Percentiles rank a stretch among this genome's conserved stretches.
Evolutionary conservation across 2,113 vertebrate species (phyloP).

Genomic region (Pontoporia blainvillei): DNA sequence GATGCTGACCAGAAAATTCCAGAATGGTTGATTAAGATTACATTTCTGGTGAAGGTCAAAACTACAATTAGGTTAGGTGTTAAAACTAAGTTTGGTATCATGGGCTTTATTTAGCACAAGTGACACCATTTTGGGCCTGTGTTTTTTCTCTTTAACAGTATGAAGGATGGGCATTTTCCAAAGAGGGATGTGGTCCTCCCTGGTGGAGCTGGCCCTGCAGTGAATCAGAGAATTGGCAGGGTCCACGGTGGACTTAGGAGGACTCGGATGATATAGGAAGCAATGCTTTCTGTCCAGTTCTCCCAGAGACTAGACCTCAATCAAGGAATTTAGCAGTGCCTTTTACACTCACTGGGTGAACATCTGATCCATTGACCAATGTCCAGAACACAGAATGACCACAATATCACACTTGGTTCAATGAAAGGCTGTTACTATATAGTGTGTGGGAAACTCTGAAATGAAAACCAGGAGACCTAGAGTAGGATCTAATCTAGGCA

Average conservation of each 20-base stretch:
- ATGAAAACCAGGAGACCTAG: not conserved
- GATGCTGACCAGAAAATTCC: not conserved
- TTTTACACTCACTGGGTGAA: not conserved
- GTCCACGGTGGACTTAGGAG: not conserved
- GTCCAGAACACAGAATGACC: not conserved
- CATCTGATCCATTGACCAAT: not conserved
- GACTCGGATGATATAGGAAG: not conserved
- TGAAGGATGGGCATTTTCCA: not conserved
- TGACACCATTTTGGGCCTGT: not conserved
- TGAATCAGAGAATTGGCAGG: not conserved
- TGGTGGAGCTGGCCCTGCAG: not conserved
- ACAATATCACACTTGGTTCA: not conserved
- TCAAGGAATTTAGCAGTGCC: not conserved
- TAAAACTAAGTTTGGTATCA: not conserved
- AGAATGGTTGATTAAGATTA: not conserved
- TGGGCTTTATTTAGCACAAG: not conserved
- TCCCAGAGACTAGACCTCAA: not conserved
- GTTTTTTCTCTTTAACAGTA: not conserved
- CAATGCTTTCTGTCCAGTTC: not conserved
- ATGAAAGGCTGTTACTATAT: not conserved
- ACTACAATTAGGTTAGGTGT: not conserved
- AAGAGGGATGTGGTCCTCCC: not conserved
- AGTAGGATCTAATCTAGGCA: not conserved
- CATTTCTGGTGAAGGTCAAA: not conserved
- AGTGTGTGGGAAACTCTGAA: not conserved